Conservation (phyloP, 2,888 invertebrate genomes). For the Mycogona germanica region DNA sequence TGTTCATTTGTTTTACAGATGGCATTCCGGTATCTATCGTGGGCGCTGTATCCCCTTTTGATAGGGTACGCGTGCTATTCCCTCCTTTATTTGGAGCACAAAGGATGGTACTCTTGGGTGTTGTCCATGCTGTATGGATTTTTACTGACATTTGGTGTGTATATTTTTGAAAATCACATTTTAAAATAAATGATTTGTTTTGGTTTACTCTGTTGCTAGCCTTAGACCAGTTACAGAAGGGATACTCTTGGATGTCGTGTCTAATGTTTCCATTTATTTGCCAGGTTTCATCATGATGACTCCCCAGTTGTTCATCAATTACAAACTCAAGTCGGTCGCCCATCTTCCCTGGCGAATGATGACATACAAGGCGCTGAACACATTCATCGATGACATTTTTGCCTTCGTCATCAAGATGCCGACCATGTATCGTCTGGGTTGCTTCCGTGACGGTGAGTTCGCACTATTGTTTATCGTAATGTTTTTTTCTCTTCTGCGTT, state of each 20-base stretch:
- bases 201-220: neutral
- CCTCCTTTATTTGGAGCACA: slow-evolving; percentile 88
- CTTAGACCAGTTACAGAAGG: too few relatives aligned
- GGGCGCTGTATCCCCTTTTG: slow-evolving; percentile 88
- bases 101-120: slow-evolving; percentile 98
- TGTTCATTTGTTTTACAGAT: slow-evolving; percentile 38
- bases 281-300: slow-evolving; percentile 99
- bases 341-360: slow-evolving; percentile 99
- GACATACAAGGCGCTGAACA: slow-evolving; percentile 98
- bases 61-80: slow-evolving; percentile 92
- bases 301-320: slow-evolving; percentile 99
- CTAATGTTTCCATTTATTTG: slow-evolving; percentile 21
- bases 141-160: slow-evolving; percentile 69
- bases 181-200: neutral
- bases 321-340: slow-evolving; percentile 97
- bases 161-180: slow-evolving; percentile 5
- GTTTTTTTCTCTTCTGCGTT: too few relatives aligned
- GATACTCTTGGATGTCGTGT: too few relatives aligned
- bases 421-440: slow-evolving; percentile 93
- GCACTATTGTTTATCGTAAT: too few relatives aligned
- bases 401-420: slow-evolving; percentile 99
- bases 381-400: slow-evolving; percentile 99
- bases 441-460: slow-evolving; percentile 78
- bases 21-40: slow-evolving; percentile 93
- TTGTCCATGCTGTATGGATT: slow-evolving; percentile 96